Percentiles rank a stretch among this genome's conserved stretches.
phyloP scores from a whole-genome alignment of 2,113 vertebrate species.

The Paedocypris sp. region DNA sequence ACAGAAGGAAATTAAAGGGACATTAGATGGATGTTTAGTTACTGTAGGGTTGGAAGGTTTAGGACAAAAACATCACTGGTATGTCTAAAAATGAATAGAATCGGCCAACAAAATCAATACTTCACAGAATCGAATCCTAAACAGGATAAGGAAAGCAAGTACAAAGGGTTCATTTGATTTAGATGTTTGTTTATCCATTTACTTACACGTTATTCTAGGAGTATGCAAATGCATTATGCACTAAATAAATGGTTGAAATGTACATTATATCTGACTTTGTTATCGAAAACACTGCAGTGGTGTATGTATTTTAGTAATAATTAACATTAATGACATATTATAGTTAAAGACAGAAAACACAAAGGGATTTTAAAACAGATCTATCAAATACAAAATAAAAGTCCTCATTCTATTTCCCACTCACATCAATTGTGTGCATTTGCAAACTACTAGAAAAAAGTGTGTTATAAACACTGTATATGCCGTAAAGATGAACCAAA shows the following conservation, averaged over 20 bases:
- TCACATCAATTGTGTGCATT: not conserved
- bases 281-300: too few relatives aligned
- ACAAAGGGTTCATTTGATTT: not conserved
- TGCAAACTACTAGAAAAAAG: conserved; percentile 19
- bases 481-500: conserved; percentile 22
- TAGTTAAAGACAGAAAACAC: too few relatives aligned
- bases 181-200: not conserved
- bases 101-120: not conserved
- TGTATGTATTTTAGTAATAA: too few relatives aligned
- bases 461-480: conserved; percentile 5
- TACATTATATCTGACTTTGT: too few relatives aligned
- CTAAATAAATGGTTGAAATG: not conserved
- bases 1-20: not conserved
- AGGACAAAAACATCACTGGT: conserved; percentile 5
- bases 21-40: not conserved
- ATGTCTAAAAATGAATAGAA: not conserved
- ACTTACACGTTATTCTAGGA: conserved; percentile 6
- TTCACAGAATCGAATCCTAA: not conserved
- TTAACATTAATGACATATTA: too few relatives aligned
- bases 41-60: not conserved
- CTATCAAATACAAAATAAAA: too few relatives aligned
- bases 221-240: conserved; percentile 29
- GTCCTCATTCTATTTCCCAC: too few relatives aligned
- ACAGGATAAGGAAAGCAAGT: not conserved
- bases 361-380: too few relatives aligned